Evolutionary conservation across 2,113 vertebrate genomes (phyloP).

Genomic region (Pseudorectes ferrugineus): DNA sequence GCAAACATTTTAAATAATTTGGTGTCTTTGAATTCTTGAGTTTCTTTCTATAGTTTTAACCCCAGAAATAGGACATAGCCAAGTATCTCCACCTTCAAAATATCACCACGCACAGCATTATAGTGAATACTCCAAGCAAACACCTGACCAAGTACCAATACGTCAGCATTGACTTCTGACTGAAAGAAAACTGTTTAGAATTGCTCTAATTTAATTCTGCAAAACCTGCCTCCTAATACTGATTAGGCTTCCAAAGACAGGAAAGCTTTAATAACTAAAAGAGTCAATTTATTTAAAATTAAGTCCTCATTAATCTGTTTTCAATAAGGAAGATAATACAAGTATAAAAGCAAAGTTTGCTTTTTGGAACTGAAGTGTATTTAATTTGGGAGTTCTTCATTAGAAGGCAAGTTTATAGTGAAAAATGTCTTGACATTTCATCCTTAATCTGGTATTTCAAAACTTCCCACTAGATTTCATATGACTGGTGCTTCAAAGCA

Average conservation of each 20-base stretch:
- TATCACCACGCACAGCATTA: neutral
- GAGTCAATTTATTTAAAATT: neutral
- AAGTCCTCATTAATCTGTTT: neutral
- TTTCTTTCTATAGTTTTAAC: neutral
- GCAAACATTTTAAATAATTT: neutral
- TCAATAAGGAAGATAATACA: neutral
- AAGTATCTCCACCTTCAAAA: neutral
- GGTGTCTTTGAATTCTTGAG: neutral
- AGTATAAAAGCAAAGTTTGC: neutral
- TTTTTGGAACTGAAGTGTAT: neutral
- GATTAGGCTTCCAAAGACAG: neutral
- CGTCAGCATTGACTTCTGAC: neutral
- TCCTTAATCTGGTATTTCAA: neutral
- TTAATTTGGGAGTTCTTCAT: neutral
- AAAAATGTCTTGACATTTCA: neutral
- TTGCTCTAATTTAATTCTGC: neutral
- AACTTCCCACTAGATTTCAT: neutral
- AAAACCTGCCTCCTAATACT: neutral
- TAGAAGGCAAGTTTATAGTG: neutral
- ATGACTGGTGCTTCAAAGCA: neutral
- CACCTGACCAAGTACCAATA: neutral
- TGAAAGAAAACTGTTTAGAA: neutral
- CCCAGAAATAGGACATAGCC: neutral
- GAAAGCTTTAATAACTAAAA: neutral
- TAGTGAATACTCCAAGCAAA: neutral